These are phyloP conservation scores for Nephrocerus scutellatus DNA, from an alignment of 2,888 invertebrate species.

Conservation along the genomic window DNA sequence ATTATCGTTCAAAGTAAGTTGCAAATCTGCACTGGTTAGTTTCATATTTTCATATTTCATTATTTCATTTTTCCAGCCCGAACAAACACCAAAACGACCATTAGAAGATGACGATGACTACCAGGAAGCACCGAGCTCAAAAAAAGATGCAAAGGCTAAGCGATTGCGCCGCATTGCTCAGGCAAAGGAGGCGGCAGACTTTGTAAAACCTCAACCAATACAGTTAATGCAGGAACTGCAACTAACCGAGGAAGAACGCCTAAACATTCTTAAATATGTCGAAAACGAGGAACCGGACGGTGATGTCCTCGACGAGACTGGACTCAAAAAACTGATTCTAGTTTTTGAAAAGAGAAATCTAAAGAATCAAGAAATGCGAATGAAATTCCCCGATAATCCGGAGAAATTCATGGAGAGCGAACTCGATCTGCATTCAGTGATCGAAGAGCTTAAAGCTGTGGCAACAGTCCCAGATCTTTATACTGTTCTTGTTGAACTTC, in stretches of 20 bases:
- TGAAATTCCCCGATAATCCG: conserved; percentile 94
- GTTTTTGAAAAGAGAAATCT: conserved; percentile 91
- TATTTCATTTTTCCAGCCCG: conserved; percentile 55
- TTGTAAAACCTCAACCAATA: conserved; percentile 41
- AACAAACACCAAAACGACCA: conserved; percentile 70
- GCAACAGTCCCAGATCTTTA: conserved; percentile 96
- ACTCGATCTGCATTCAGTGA: conserved; percentile 79
- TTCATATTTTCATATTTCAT: neutral
- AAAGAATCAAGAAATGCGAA: conserved; percentile 94
- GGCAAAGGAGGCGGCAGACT: conserved; percentile 49
- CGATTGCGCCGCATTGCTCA: conserved; percentile 58
- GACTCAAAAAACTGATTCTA: conserved; percentile 79
- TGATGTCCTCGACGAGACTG: conserved; percentile 81
- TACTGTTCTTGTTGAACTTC: conserved; percentile 79
- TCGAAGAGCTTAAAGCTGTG: conserved; percentile 84
- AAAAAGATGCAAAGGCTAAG: conserved; percentile 52
- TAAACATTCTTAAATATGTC: conserved; percentile 74
- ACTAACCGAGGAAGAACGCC: conserved; percentile 65
- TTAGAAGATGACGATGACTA: conserved; percentile 54
- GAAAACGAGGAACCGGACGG: conserved; percentile 75
- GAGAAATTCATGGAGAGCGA: conserved; percentile 99
- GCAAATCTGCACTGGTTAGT: neutral
- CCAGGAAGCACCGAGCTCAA: conserved; percentile 52
- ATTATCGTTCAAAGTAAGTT: conserved; percentile 52
- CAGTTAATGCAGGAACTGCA: conserved; percentile 54